A percentile compares a stretch with the other conserved stretches of the same genome.
phyloP scores from a whole-genome alignment of 2,113 vertebrate species.

The Microcebus ravelobensis region DNA sequence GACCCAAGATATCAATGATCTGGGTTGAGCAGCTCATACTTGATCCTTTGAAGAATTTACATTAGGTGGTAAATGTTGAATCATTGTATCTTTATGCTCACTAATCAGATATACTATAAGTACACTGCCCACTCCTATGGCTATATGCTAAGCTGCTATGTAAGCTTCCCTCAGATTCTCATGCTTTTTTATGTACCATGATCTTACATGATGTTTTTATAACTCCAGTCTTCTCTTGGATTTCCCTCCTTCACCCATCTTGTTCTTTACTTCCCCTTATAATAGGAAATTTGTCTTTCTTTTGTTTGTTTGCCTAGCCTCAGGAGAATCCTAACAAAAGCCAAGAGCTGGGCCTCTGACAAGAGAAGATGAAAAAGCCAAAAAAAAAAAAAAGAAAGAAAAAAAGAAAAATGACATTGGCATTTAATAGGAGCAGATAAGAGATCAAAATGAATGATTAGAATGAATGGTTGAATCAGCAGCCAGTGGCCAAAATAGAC shows the following conservation, averaged over 20 bases:
- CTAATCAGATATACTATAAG: not conserved
- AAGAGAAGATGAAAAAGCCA: not conserved
- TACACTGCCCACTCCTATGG: accelerated
- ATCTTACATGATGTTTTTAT: not conserved
- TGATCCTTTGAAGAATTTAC: not conserved
- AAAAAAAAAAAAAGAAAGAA: not conserved
- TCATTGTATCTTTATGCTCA: not conserved
- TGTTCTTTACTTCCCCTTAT: not conserved
- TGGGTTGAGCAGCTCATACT: not conserved
- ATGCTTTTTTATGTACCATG: not conserved
- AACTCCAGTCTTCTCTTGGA: not conserved
- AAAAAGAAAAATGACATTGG: not conserved
- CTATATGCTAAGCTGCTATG: not conserved
- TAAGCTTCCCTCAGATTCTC: not conserved
- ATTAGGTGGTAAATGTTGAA: not conserved
- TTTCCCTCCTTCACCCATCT: not conserved
- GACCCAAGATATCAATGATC: not conserved
- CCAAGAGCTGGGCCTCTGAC: not conserved
- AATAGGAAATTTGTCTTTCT: not conserved
- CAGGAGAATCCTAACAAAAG: not conserved
- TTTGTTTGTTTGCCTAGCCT: accelerated
- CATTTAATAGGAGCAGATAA: not conserved
- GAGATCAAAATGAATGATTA: not conserved
- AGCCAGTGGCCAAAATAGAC: not conserved
- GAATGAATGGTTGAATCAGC: not conserved